Evolutionary conservation across 2,113 vertebrate species (phyloP).

Genomic region (Athene cunicularia): DNA sequence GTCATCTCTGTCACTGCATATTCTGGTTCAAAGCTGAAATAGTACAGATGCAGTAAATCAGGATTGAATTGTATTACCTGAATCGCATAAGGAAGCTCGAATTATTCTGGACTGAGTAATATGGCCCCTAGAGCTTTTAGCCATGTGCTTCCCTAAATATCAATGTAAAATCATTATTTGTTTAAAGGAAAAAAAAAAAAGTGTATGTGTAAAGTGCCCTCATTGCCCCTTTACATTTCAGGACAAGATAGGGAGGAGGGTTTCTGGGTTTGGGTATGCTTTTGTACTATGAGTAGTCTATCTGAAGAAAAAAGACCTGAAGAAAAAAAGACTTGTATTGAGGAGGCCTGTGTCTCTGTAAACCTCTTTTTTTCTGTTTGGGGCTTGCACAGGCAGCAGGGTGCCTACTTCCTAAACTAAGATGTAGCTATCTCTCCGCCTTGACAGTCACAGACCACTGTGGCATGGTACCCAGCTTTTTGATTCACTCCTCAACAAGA

Average conservation of each 20-base stretch:
- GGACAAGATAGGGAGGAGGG: not conserved
- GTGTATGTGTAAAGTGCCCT: not conserved
- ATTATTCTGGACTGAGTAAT: not conserved
- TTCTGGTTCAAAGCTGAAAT: not conserved
- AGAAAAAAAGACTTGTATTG: not conserved
- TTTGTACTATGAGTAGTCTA: not conserved
- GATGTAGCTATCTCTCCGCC: not conserved
- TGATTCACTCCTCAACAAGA: not conserved
- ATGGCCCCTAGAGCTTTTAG: not conserved
- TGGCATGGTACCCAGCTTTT: not conserved
- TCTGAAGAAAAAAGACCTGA: not conserved
- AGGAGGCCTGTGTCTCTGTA: not conserved
- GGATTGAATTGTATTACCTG: not conserved
- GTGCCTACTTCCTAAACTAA: not conserved
- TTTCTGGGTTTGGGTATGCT: not conserved
- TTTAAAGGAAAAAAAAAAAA: not conserved
- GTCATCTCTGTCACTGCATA: not conserved
- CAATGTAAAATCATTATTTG: not conserved
- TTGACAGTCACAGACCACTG: not conserved
- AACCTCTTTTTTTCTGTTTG: not conserved
- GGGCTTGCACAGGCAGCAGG: not conserved
- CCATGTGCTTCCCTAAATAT: not conserved
- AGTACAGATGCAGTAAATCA: not conserved
- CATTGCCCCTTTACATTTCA: not conserved
- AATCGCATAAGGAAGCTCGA: not conserved